Evolutionary conservation across 2,113 vertebrate genomes (phyloP).

Genomic region (Pheucticus melanocephalus): DNA sequence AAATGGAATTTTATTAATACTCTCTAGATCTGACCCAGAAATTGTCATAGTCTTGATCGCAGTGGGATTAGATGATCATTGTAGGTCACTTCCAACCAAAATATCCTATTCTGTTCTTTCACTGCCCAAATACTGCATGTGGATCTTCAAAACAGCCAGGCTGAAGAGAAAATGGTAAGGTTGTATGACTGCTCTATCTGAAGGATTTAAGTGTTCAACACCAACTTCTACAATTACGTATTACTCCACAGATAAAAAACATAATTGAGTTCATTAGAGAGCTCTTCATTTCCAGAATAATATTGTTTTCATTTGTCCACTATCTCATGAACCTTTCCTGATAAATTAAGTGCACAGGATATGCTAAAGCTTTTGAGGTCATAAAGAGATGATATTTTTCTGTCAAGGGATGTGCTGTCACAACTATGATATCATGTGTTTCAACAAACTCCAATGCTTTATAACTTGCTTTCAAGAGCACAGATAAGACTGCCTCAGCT

Average conservation of each 20-base stretch:
- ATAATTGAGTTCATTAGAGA: background rate
- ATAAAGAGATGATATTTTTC: background rate
- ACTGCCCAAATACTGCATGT: background rate
- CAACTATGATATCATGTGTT: background rate
- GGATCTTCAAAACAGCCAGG: background rate
- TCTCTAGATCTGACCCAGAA: background rate
- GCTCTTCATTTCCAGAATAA: background rate
- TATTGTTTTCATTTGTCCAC: background rate
- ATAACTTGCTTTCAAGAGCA: background rate
- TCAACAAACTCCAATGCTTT: background rate
- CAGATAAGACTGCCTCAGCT: background rate
- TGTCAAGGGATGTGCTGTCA: background rate
- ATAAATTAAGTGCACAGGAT: background rate
- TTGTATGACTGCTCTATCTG: background rate
- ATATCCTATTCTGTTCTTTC: background rate
- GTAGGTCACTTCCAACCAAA: background rate
- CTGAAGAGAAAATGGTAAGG: background rate
- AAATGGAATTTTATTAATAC: background rate
- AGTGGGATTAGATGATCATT: background rate
- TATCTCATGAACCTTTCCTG: background rate
- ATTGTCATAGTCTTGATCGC: background rate
- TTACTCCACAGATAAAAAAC: background rate
- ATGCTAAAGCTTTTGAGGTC: background rate
- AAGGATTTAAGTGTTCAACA: background rate
- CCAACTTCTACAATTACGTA: rapidly evolving